These are phyloP conservation scores for Selenia dentaria DNA, from an alignment of 2,888 invertebrate genomes.

Conservation along the genomic window DNA sequence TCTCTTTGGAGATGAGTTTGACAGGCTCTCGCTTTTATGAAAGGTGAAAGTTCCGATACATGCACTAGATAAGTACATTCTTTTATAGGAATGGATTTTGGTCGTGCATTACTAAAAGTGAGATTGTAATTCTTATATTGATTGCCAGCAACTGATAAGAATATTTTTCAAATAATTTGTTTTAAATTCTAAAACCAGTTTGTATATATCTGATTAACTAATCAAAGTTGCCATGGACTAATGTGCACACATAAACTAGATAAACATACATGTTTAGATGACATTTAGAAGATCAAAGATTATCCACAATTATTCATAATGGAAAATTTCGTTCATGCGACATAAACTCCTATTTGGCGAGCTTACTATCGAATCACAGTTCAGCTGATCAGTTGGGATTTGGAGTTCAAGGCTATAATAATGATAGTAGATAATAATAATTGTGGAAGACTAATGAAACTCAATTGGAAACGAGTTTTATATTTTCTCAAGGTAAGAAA, in stretches of 20 bases:
- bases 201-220: no score
- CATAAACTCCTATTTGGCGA: slow-evolving; percentile 5
- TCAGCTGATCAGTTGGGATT: background rate
- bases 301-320: slow-evolving; percentile 27
- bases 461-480: no score
- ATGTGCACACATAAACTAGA: background rate
- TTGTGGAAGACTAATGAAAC: no score
- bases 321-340: slow-evolving; percentile 10
- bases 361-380: background rate
- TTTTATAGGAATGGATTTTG: no score
- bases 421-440: no score
- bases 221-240: slow-evolving; percentile 5
- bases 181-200: no score
- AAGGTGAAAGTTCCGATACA: slow-evolving; percentile 21
- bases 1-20: slow-evolving; percentile 9
- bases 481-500: no score
- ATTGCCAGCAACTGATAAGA: no score
- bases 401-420: no score
- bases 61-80: background rate
- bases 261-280: slow-evolving; percentile 5
- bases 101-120: no score
- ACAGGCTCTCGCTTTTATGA: slow-evolving; percentile 11
- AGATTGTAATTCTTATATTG: no score
- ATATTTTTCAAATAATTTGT: no score
- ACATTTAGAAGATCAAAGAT: slow-evolving; percentile 26